These are phyloP conservation scores for Fregetta grallaria DNA, from an alignment of 2,113 vertebrate genomes.

Conservation along the genomic window DNA sequence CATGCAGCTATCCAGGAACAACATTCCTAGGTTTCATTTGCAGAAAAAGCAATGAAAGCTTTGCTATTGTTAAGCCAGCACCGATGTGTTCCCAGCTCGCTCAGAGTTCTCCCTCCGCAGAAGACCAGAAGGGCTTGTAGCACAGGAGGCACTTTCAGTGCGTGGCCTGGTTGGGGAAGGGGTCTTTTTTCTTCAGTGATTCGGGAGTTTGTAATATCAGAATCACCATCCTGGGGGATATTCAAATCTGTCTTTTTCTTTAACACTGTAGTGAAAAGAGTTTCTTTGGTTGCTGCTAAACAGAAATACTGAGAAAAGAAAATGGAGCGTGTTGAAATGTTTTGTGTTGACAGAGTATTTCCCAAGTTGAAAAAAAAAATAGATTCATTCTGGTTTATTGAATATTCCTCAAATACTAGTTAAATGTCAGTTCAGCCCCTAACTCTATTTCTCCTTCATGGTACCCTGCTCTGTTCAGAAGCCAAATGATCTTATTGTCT, in stretches of 20 bases:
- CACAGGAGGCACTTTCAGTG: neutral
- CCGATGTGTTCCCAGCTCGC: neutral
- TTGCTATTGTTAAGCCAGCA: neutral
- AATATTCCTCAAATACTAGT: neutral
- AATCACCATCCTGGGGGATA: neutral
- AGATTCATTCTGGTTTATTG: neutral
- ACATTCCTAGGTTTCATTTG: neutral
- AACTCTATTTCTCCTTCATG: neutral
- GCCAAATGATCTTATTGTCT: neutral
- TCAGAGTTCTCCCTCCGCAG: neutral
- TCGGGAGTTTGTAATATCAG: neutral
- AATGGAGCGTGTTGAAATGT: neutral
- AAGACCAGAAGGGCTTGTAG: neutral
- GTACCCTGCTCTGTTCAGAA: neutral
- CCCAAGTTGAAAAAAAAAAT: neutral
- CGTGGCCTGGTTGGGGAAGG: neutral
- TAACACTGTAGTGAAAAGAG: neutral
- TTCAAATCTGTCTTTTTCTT: neutral
- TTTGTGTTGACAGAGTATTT: neutral
- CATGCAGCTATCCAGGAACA: neutral
- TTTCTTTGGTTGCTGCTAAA: neutral
- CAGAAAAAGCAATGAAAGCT: neutral
- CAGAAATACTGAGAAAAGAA: neutral
- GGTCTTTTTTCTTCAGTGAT: neutral
- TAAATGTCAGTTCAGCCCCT: neutral